These are phyloP conservation scores for Dicaeum eximium DNA, from an alignment of 2,113 vertebrate genomes.

Conservation along the genomic window DNA sequence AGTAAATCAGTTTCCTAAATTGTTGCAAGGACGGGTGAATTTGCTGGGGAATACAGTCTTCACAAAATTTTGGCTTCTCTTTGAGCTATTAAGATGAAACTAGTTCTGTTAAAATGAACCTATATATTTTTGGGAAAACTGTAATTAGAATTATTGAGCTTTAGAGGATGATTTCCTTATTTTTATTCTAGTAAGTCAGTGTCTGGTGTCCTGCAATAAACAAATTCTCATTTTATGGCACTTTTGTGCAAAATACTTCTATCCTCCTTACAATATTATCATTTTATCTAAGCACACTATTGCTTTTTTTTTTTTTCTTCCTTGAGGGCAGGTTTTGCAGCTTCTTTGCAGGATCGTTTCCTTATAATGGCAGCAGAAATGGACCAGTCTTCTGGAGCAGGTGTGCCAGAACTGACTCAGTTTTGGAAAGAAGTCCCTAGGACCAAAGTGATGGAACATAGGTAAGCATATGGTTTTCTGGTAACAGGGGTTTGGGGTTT, in stretches of 20 bases:
- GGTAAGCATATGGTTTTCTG: slow-evolving; percentile 64
- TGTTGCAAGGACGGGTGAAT: neutral
- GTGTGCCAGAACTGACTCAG: slow-evolving; percentile 81
- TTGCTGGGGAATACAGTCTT: neutral
- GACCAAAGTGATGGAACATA: slow-evolving; percentile 90
- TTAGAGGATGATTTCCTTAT: neutral
- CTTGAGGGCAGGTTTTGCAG: slow-evolving; percentile 79
- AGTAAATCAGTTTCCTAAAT: neutral
- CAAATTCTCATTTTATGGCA: neutral
- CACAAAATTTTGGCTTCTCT: neutral
- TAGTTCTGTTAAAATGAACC: neutral
- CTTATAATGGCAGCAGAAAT: slow-evolving; percentile 97
- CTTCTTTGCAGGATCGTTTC: slow-evolving; percentile 93
- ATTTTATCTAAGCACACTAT: neutral
- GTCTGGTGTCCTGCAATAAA: neutral
- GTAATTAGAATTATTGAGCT: neutral
- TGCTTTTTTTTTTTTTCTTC: too few species aligned
- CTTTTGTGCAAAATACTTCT: neutral
- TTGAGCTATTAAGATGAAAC: neutral
- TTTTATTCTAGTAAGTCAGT: neutral
- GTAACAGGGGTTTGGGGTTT: accelerated
- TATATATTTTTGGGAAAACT: neutral
- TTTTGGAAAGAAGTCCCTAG: slow-evolving; percentile 96
- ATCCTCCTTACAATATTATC: accelerated
- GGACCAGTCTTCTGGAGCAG: slow-evolving; percentile 76